Evolutionary conservation across 2,888 invertebrate species (phyloP).

Genomic region (Cybosia mesomella): DNA sequence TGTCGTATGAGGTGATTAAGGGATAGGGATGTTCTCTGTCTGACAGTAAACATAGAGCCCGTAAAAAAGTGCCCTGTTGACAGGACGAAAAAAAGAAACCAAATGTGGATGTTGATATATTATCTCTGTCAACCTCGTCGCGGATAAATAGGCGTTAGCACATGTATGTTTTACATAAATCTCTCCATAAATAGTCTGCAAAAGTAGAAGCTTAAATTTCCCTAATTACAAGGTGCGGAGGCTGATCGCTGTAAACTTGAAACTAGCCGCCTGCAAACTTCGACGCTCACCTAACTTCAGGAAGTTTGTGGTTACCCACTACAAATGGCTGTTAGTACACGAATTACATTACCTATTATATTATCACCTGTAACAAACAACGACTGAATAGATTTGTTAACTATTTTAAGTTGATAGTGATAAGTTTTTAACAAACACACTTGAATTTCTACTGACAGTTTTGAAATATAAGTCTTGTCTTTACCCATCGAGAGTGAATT

Average conservation of each 20-base stretch:
- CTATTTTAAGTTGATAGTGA: too few relatives aligned
- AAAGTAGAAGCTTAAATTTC: neutral
- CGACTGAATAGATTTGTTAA: neutral
- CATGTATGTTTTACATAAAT: neutral
- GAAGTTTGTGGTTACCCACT: conserved; percentile 28
- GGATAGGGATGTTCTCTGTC: too few relatives aligned
- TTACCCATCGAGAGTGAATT: too few relatives aligned
- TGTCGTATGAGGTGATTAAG: too few relatives aligned
- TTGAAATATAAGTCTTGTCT: too few relatives aligned
- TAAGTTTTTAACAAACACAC: too few relatives aligned
- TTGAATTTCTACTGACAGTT: too few relatives aligned
- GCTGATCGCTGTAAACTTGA: conserved; percentile 18
- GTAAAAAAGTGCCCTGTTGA: too few relatives aligned
- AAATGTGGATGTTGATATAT: too few relatives aligned
- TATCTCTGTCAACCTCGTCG: too few relatives aligned
- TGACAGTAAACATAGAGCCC: too few relatives aligned
- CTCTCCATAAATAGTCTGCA: neutral
- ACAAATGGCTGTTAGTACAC: conserved; percentile 27
- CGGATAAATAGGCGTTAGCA: too few relatives aligned
- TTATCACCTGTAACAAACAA: neutral
- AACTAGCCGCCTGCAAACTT: conserved; percentile 33
- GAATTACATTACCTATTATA: neutral
- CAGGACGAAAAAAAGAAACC: neutral
- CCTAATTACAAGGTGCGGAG: neutral
- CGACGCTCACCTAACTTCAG: conserved; percentile 25